These are phyloP conservation scores for Solen grandis DNA, from an alignment of 1,140 invertebrate genomes.

Conservation along the genomic window DNA sequence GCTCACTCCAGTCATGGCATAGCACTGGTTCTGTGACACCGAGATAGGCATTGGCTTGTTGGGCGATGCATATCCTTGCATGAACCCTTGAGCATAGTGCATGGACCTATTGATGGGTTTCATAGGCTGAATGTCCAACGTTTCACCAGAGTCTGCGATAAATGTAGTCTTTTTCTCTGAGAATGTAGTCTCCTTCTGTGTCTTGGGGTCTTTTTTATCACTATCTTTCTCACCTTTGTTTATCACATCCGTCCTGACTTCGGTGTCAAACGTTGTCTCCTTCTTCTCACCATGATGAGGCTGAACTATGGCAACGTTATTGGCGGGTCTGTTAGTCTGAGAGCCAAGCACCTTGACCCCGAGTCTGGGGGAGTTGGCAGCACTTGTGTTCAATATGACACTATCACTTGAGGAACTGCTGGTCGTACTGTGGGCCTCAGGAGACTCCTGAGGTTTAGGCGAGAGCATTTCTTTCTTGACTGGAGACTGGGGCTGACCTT, in stretches of 20 bases:
- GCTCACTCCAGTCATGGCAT: constrained; percentile 71
- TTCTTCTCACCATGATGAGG: constrained; percentile 78
- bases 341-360: constrained; percentile 75
- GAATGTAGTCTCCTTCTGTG: constrained; percentile 68
- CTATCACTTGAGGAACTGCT: constrained; percentile 75
- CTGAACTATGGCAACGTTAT: constrained; percentile 78
- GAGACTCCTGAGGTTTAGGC: constrained; percentile 36
- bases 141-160: constrained; percentile 88
- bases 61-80: constrained; percentile 65
- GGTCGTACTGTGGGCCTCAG: constrained; percentile 31
- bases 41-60: constrained; percentile 66
- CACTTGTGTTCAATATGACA: constrained; percentile 69
- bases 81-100: constrained; percentile 72
- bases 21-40: constrained; percentile 75
- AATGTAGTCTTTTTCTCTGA: constrained; percentile 77
- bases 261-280: constrained; percentile 80
- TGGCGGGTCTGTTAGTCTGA: constrained; percentile 71
- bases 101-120: constrained; percentile 87
- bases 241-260: constrained; percentile 77
- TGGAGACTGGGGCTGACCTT: constrained; percentile 21
- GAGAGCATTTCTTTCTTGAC: constrained; percentile 8
- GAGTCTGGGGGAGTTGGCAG: constrained; percentile 74
- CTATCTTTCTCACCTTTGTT: constrained; percentile 58
- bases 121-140: constrained; percentile 94
- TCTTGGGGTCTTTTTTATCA: constrained; percentile 54